Evolutionary conservation across 2,113 vertebrate genomes (phyloP).

Genomic region (Rhabdornis inornatus): DNA sequence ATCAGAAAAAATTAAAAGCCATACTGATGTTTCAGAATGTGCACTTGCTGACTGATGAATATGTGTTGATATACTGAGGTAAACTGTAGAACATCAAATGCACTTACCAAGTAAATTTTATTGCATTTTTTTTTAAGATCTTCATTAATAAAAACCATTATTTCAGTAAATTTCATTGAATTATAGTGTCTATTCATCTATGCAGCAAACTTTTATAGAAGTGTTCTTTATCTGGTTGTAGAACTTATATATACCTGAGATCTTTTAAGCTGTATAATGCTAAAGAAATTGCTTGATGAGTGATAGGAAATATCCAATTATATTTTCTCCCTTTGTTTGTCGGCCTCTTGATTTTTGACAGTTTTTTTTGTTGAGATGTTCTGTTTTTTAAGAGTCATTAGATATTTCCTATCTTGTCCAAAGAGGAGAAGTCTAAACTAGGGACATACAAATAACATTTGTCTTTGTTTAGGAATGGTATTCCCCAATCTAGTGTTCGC

Average conservation of each 20-base stretch:
- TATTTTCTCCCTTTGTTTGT: background rate
- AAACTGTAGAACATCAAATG: background rate
- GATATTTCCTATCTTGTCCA: background rate
- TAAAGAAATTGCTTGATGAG: background rate
- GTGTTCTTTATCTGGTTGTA: background rate
- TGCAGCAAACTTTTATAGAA: background rate
- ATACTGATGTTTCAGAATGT: accelerated
- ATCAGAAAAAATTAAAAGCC: background rate
- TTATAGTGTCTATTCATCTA: background rate
- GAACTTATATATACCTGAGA: background rate
- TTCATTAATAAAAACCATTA: background rate
- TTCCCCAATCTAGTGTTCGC: background rate
- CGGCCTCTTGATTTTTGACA: background rate
- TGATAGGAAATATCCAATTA: background rate
- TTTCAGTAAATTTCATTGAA: background rate
- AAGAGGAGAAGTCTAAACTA: background rate
- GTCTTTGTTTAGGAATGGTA: background rate
- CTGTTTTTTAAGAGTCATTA: background rate
- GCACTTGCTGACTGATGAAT: background rate
- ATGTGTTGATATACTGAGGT: background rate
- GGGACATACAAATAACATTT: background rate
- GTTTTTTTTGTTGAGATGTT: background rate
- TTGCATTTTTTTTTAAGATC: background rate
- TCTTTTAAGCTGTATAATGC: background rate
- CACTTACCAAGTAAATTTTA: background rate